Evolutionary conservation across 2,888 invertebrate genomes (phyloP).

Genomic region (Miltochrista miniata): DNA sequence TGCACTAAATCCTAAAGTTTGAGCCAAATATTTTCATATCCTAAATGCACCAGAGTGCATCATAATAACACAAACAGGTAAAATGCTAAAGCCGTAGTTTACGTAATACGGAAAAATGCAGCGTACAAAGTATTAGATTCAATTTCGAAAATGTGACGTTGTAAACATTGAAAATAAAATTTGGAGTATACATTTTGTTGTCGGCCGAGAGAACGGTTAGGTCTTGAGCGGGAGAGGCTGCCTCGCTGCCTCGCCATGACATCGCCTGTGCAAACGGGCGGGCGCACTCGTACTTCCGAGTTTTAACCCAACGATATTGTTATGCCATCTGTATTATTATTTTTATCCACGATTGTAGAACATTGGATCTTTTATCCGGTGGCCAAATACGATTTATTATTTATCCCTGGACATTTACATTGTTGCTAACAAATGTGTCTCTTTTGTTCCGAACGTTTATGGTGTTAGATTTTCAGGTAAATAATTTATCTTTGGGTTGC

Average conservation of each 20-base stretch:
- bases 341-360: constrained; percentile 50
- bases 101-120: constrained; percentile 7
- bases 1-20: too few relatives aligned
- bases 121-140: constrained; percentile 32
- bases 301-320: constrained; percentile 49
- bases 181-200: constrained; percentile 32
- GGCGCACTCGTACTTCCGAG: constrained; percentile 24
- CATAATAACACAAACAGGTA: not conserved
- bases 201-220: constrained; percentile 17
- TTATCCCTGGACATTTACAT: constrained; percentile 52
- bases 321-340: constrained; percentile 51
- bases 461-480: constrained; percentile 42
- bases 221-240: constrained; percentile 7
- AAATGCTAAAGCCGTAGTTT: constrained; percentile 7
- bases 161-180: constrained; percentile 42
- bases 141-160: constrained; percentile 35
- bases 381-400: constrained; percentile 52
- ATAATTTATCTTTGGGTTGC: constrained; percentile 40
- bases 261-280: constrained; percentile 4
- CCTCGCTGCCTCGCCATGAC: constrained; percentile 8
- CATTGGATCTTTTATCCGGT: constrained; percentile 41
- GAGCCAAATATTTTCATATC: too few relatives aligned
- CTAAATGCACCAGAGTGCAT: too few relatives aligned
- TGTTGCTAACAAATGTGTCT: constrained; percentile 45
- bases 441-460: constrained; percentile 39